Evolutionary conservation across 2,888 invertebrate genomes (phyloP), one percentile per base, ranked within the genome.

Genomic region (Eupeodes latifasciatus): DNA sequence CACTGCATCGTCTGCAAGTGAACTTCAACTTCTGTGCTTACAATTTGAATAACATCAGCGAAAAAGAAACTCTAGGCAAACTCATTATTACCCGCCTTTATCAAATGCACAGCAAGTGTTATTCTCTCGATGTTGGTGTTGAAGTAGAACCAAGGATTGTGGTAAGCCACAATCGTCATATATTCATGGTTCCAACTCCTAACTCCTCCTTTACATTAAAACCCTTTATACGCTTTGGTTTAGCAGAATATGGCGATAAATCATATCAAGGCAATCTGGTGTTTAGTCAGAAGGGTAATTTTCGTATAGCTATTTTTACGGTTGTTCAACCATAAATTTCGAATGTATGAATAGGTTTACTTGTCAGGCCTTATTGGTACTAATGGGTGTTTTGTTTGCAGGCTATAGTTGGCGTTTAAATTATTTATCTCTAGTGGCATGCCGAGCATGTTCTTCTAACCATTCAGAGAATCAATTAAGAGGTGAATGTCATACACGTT

Each of bases 41-140:
- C 67, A 75, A 75, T 69, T 62, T 27, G 11, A 34, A 19, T 0
- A 47, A 3, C 34, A 12, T 47, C n/a, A 67, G 27, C 9, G 5
- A 11, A 14, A 14, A 69, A 66, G 74, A 81, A 67, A 44, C 36
- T 88, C 66, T 27, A 88, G 81, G 66, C 85, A 88, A 84, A 85
- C 81, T 81, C 85, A 88, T 88, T 88, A 85, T 78, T 74, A 57
- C 61, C 40, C n/a, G n/a, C n/a, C 44, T 34, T 75, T 59, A 75
- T 82, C 82, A 82, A 82, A 67, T 74, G 74, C 62, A 62, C 47
- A 69, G 74, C 69, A 61, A 49, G 78, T 55, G 36, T 59, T 49
- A 36, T 69, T 69, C 67, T 49, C n/a, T 44, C 44, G 9, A 40
- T 9, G 6, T 64, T 10, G 9, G 9, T 9, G 6, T 64, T 10